Evolutionary conservation across 2,888 invertebrate species (phyloP).

Genomic region (Drosophila nr. medialis): DNA sequence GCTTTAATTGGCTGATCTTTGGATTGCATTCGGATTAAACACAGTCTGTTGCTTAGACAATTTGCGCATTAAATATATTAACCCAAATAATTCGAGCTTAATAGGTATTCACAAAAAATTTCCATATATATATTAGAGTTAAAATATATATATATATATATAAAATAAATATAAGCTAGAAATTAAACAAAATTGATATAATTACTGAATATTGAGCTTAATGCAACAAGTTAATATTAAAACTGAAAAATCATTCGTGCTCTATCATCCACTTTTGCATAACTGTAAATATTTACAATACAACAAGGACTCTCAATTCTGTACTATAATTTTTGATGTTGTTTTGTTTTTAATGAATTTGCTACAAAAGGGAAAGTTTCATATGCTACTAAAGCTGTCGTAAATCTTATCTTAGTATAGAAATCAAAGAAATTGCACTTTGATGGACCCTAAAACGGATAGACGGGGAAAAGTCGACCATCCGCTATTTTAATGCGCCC

Average conservation of each 20-base stretch:
- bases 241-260: background rate
- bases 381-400: background rate
- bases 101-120: background rate
- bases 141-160: background rate
- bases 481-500: conserved; percentile 18
- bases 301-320: background rate
- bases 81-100: background rate
- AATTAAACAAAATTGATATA: background rate
- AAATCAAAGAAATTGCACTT: conserved; percentile 11
- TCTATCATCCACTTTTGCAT: background rate
- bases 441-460: conserved; percentile 12
- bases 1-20: conserved; percentile 15
- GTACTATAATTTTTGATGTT: background rate
- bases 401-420: background rate
- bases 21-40: background rate
- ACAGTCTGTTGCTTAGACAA: background rate
- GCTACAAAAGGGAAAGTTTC: background rate
- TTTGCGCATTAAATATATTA: background rate
- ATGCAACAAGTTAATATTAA: conserved; percentile 27
- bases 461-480: background rate
- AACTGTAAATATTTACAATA: background rate
- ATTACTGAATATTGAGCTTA: background rate
- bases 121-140: background rate
- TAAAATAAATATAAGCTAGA: background rate
- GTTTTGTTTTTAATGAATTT: too few species aligned